A percentile compares a stretch with the other conserved stretches of the same genome.
Evolutionary conservation across 2,113 vertebrate genomes (phyloP).

Genomic region (Ctenodactylus gundi): DNA sequence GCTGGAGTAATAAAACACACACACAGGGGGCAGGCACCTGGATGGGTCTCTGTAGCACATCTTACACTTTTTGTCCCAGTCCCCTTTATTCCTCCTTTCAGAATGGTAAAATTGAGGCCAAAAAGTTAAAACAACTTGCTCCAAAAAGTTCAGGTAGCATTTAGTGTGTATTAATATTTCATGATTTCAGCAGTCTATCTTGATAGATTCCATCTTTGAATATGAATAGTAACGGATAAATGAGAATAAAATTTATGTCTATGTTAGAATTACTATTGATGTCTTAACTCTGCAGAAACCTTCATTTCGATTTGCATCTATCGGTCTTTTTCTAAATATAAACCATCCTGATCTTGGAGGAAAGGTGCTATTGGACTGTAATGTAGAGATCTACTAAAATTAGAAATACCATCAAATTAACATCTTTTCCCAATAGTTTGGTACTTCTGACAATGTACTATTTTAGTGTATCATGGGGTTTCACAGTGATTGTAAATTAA

Average conservation of each 20-base stretch:
- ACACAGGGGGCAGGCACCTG: no score
- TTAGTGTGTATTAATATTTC: not conserved
- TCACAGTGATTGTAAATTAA: slow-evolving; percentile 79
- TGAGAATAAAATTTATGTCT: not conserved
- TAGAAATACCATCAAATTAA: slow-evolving; percentile 74
- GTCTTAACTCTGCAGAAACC: slow-evolving; percentile 51
- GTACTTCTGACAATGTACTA: slow-evolving; percentile 76
- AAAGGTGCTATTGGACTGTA: slow-evolving; percentile 71
- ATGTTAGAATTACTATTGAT: not conserved
- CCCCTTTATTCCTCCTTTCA: no score
- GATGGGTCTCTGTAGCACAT: no score
- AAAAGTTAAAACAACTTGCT: not conserved
- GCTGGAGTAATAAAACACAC: no score
- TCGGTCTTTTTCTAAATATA: slow-evolving; percentile 72
- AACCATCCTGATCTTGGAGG: slow-evolving; percentile 58
- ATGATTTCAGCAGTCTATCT: not conserved
- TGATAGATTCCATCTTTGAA: not conserved
- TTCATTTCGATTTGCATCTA: slow-evolving; percentile 63
- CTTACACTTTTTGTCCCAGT: no score
- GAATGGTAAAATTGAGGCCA: not conserved
- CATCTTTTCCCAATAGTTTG: slow-evolving; percentile 71
- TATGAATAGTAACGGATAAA: not conserved
- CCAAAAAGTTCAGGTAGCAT: not conserved
- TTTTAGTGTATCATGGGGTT: slow-evolving; percentile 76
- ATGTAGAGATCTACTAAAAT: slow-evolving; percentile 65